Evolutionary conservation across 2,113 vertebrate species (phyloP).

Genomic region (Caranx melampygus): DNA sequence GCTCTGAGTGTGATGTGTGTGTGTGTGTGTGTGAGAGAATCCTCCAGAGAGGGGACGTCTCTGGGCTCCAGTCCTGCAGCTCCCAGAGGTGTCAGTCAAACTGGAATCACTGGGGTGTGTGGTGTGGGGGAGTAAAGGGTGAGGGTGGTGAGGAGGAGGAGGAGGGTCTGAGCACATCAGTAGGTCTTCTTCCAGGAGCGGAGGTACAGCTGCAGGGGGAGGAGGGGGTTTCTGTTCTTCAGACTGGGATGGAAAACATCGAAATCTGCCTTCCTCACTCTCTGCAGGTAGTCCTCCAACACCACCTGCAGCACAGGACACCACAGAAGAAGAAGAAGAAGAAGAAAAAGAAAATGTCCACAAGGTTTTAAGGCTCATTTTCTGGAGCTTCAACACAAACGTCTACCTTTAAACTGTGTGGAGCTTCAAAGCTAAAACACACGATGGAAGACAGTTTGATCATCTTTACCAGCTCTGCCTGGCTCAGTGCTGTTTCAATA

Average conservation of each 20-base stretch:
- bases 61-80: neutral
- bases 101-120: neutral
- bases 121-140: too few species aligned
- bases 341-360: too few species aligned
- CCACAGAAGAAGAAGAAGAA: conserved; percentile 16
- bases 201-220: conserved; percentile 92
- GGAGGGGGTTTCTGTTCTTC: conserved; percentile 87
- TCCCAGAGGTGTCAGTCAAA: neutral
- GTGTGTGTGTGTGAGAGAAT: too few species aligned
- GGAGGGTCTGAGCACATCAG: conserved; percentile 72
- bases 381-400: too few species aligned
- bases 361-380: too few species aligned
- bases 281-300: conserved; percentile 92
- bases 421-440: too few species aligned
- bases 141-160: neutral
- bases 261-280: conserved; percentile 89
- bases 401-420: too few species aligned
- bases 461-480: too few species aligned
- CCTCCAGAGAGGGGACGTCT: neutral
- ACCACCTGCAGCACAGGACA: conserved; percentile 86
- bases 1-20: too few species aligned
- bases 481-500: too few species aligned
- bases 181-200: conserved; percentile 94
- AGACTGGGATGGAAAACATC: conserved; percentile 93
- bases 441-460: too few species aligned